A percentile compares a stretch with the other conserved stretches of the same genome.
Conservation (phyloP, 2,797 vertebrate species). For the Stomatorhinus walkeri region DNA sequence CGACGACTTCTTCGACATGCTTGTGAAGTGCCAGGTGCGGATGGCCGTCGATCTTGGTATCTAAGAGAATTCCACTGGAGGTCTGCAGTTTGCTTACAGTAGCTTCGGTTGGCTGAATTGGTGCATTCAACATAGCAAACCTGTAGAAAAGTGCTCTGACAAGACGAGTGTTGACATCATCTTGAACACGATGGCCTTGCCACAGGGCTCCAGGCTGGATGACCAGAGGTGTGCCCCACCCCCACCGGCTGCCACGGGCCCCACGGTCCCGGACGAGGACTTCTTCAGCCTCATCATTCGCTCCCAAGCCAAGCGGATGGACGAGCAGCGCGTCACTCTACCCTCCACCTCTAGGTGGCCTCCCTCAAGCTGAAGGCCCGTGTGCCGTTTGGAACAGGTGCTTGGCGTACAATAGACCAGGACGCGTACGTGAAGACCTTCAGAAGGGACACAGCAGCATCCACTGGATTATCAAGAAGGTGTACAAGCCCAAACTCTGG, state of each 20-base stretch:
- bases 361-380: slow-evolving; percentile 43
- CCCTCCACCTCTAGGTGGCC: slow-evolving; percentile 57
- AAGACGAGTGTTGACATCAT: background rate
- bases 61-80: background rate
- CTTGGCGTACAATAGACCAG: background rate
- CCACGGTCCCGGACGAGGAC: slow-evolving; percentile 92
- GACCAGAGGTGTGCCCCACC: slow-evolving; percentile 92
- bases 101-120: background rate
- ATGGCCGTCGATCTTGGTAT: too few relatives aligned
- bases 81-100: background rate
- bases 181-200: background rate
- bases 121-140: background rate
- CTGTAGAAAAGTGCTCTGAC: background rate
- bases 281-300: slow-evolving; percentile 96
- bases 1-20: slow-evolving; percentile 88
- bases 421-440: background rate
- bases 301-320: slow-evolving; percentile 92
- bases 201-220: slow-evolving; percentile 85
- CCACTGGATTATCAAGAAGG: background rate
- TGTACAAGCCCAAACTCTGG: background rate
- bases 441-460: background rate
- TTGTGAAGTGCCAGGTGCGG: slow-evolving; percentile 86
- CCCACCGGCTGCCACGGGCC: slow-evolving; percentile 65
- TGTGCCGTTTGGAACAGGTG: background rate
- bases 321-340: slow-evolving; percentile 86